Evolutionary conservation across 2,888 invertebrate species (phyloP).

Genomic region (Brassicogethes aeneus): DNA sequence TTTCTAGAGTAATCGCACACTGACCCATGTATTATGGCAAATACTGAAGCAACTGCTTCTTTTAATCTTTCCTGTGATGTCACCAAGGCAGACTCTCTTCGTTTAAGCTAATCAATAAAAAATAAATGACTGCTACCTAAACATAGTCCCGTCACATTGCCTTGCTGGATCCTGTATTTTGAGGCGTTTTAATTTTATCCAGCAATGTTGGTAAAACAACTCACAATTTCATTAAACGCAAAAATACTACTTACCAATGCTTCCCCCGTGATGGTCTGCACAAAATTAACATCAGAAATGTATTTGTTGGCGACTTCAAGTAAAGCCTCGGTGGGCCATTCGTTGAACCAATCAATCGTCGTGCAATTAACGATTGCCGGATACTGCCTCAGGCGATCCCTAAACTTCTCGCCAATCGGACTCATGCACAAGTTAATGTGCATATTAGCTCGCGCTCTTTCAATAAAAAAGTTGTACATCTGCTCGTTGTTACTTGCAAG

Average conservation of each 20-base stretch:
- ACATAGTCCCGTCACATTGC: not conserved
- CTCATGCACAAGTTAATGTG: slow-evolving; percentile 82
- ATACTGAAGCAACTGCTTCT: slow-evolving; percentile 62
- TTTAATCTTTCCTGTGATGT: slow-evolving; percentile 50
- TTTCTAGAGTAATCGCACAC: slow-evolving; percentile 62
- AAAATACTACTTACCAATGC: slow-evolving; percentile 39
- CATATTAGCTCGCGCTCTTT: slow-evolving; percentile 64
- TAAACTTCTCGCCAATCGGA: slow-evolving; percentile 78
- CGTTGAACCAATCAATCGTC: slow-evolving; percentile 84
- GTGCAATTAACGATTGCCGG: slow-evolving; percentile 81
- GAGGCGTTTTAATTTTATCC: too few species aligned
- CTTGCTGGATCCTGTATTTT: too few species aligned
- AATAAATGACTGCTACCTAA: slow-evolving; percentile 8
- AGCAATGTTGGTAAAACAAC: too few species aligned
- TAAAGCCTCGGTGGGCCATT: slow-evolving; percentile 82
- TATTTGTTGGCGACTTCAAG: slow-evolving; percentile 84
- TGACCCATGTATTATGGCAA: slow-evolving; percentile 74
- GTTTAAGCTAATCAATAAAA: slow-evolving; percentile 24
- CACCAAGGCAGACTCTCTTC: slow-evolving; percentile 32
- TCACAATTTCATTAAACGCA: not conserved
- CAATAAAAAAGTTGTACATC: slow-evolving; percentile 67
- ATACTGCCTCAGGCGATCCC: slow-evolving; percentile 77
- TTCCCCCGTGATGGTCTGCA: slow-evolving; percentile 58
- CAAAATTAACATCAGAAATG: slow-evolving; percentile 61
- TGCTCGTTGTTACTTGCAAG: slow-evolving; percentile 55